Conservation (phyloP, 1,140 invertebrate species). For the Kradibia gibbosae region DNA sequence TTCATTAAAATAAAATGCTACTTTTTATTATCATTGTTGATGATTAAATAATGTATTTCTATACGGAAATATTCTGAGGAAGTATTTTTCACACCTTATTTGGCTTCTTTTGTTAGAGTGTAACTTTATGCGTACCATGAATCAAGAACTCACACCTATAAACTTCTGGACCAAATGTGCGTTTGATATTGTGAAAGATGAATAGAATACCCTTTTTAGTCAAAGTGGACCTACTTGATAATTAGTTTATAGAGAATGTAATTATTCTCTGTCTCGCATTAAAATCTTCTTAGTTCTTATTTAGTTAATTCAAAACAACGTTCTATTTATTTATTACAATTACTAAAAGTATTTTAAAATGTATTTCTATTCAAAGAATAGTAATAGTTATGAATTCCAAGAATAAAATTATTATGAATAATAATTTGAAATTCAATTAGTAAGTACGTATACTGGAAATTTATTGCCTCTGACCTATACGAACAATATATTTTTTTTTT, state of each 20-base stretch:
- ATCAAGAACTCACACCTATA: not conserved
- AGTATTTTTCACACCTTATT: not conserved
- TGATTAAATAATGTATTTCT: not conserved
- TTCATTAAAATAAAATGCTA: slow-evolving; percentile 14
- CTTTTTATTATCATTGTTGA: not conserved
- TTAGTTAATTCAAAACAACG: not conserved
- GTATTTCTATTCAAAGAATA: not conserved
- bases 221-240: not conserved
- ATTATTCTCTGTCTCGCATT: not conserved
- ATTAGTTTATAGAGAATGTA: not conserved
- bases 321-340: not conserved
- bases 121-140: not conserved
- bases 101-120: not conserved
- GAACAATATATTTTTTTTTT: too few species aligned
- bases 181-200: not conserved
- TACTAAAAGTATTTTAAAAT: not conserved
- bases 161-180: not conserved
- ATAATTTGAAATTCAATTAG: not conserved
- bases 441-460: not conserved
- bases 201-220: not conserved
- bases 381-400: not conserved
- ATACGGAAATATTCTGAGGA: not conserved
- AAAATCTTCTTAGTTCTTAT: not conserved
- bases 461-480: not conserved
- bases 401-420: not conserved